These are phyloP conservation scores for Oscheius myriophilus DNA, from an alignment of 2,888 invertebrate species.

Conservation along the genomic window DNA sequence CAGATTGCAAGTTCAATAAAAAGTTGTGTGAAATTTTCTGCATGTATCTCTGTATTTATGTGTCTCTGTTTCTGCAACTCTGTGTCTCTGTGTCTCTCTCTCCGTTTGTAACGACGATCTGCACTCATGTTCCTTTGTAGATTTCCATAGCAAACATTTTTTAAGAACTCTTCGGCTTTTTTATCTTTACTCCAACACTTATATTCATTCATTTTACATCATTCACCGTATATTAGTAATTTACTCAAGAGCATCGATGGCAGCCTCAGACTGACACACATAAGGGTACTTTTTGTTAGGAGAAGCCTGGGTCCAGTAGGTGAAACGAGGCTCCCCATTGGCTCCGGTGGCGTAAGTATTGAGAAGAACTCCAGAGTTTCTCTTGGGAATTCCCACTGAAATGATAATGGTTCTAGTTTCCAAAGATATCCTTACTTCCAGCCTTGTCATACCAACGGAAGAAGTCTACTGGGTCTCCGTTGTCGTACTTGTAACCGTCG, in stretches of 20 bases:
- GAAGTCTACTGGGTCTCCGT: slow-evolving; percentile 22
- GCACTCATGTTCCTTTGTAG: too few relatives aligned
- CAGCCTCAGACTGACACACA: slow-evolving; percentile 22
- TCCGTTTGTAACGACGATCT: too few relatives aligned
- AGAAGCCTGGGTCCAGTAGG: slow-evolving; percentile 25
- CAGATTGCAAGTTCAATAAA: too few relatives aligned
- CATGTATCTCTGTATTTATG: too few relatives aligned
- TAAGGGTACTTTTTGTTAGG: slow-evolving; percentile 6
- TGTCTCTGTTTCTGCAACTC: too few relatives aligned
- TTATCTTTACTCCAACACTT: too few relatives aligned
- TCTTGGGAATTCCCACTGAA: slow-evolving; percentile 10
- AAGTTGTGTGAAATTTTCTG: too few relatives aligned
- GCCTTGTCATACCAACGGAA: slow-evolving; percentile 29
- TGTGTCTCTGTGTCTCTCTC: too few relatives aligned
- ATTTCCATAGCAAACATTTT: too few relatives aligned
- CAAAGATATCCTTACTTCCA: slow-evolving; percentile 12
- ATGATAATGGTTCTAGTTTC: background rate
- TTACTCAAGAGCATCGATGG: background rate
- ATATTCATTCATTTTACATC: too few relatives aligned
- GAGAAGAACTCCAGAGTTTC: slow-evolving; percentile 6
- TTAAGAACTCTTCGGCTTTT: too few relatives aligned
- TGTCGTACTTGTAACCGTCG: slow-evolving; percentile 17
- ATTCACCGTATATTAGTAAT: too few relatives aligned
- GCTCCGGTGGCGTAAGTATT: slow-evolving; percentile 20
- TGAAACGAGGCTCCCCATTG: slow-evolving; percentile 16